These are phyloP conservation scores for Heptranchias perlo DNA, from an alignment of 2,113 vertebrate genomes.

Conservation along the genomic window DNA sequence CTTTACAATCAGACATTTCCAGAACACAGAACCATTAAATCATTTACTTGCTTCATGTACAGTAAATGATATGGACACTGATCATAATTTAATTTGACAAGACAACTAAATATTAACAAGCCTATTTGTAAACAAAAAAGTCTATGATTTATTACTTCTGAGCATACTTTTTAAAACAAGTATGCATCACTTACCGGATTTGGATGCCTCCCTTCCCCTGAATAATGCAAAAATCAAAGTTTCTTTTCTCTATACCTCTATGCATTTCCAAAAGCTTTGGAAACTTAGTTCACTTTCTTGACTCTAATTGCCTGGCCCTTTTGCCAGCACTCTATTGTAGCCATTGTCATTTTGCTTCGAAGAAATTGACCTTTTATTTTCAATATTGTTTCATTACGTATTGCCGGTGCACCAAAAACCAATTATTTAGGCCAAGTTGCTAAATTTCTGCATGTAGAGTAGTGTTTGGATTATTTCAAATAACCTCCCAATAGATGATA, in stretches of 20 bases:
- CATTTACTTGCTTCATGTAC: background rate
- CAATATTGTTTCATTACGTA: background rate
- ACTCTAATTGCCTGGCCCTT: background rate
- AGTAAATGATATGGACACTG: background rate
- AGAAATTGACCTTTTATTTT: background rate
- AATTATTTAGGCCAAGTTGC: background rate
- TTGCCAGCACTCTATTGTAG: no score
- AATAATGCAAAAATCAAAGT: background rate
- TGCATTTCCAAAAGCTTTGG: background rate
- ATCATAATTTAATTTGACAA: background rate
- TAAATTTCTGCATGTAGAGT: background rate
- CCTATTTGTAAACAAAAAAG: no score
- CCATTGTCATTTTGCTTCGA: background rate
- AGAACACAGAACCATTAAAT: background rate
- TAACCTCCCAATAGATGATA: background rate
- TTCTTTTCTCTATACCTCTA: background rate
- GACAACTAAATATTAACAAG: no score
- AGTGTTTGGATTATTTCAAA: background rate
- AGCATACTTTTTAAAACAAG: no score
- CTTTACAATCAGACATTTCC: background rate
- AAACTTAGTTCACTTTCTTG: background rate
- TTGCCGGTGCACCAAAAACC: background rate
- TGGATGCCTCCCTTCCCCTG: background rate
- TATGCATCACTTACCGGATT: no score
- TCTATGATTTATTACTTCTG: background rate